These are phyloP conservation scores for Austrofundulus limnaeus DNA, from an alignment of 2,113 vertebrate genomes.

Conservation along the genomic window DNA sequence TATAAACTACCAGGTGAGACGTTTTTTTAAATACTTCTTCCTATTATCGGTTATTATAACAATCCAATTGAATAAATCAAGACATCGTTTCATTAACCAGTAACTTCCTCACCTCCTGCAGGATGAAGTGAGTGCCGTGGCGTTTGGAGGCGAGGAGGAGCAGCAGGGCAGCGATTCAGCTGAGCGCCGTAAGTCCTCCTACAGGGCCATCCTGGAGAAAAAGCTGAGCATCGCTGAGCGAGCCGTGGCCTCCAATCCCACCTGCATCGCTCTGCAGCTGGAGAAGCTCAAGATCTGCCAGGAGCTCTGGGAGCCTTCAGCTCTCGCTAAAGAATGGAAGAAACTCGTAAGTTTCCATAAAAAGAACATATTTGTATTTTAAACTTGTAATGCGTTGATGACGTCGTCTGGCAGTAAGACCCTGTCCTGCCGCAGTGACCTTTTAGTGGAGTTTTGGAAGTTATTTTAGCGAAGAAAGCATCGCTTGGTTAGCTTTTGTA, in stretches of 20 bases:
- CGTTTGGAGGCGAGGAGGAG: constrained; percentile 74
- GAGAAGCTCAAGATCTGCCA: constrained; percentile 85
- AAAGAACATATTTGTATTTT: neutral
- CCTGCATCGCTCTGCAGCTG: constrained; percentile 86
- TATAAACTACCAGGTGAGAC: constrained; percentile 88
- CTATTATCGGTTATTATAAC: too few relatives aligned
- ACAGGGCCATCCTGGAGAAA: constrained; percentile 86
- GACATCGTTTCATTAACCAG: too few relatives aligned
- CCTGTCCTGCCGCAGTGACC: too few relatives aligned
- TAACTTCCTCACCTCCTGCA: constrained; percentile 41
- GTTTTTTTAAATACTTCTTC: neutral
- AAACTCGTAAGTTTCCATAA: constrained; percentile 77
- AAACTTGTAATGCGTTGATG: too few relatives aligned
- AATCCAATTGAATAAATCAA: too few relatives aligned
- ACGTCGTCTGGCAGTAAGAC: too few relatives aligned
- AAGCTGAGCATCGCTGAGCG: constrained; percentile 91
- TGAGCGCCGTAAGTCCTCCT: constrained; percentile 66
- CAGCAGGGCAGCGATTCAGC: constrained; percentile 73
- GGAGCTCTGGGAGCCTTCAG: constrained; percentile 89
- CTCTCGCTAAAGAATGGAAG: constrained; percentile 92
- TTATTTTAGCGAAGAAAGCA: too few relatives aligned
- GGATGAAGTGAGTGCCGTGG: constrained; percentile 83
- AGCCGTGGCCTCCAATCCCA: constrained; percentile 88
- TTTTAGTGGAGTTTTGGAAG: too few relatives aligned
- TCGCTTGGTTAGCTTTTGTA: too few relatives aligned